Conservation (phyloP, 2,113 vertebrate species). For the Tangachromis dhanisi region DNA sequence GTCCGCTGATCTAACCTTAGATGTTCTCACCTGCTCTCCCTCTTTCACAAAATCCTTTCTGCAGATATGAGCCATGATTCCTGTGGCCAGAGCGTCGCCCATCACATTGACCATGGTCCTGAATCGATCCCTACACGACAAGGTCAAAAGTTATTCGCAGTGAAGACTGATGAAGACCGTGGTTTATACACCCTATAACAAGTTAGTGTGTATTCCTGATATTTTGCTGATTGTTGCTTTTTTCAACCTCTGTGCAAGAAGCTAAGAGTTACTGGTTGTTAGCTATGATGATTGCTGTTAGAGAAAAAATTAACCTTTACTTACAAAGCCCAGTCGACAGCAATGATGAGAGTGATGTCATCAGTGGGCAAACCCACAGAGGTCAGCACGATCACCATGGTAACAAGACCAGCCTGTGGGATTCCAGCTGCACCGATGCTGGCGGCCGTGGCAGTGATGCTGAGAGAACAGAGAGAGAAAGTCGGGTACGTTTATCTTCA, state of each 20-base stretch:
- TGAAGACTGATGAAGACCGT: not conserved
- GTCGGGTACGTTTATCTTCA: not conserved
- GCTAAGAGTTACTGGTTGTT: not conserved
- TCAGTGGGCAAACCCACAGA: constrained; percentile 95
- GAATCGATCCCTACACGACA: constrained; percentile 84
- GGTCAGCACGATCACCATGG: constrained; percentile 97
- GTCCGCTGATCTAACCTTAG: not conserved
- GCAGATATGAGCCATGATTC: constrained; percentile 97
- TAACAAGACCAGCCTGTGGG: constrained; percentile 94
- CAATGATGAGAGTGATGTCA: constrained; percentile 94
- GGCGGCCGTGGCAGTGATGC: constrained; percentile 95
- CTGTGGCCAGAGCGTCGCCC: constrained; percentile 89
- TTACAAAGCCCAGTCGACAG: constrained; percentile 97
- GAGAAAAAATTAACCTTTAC: constrained; percentile 47
- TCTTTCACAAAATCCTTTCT: constrained; percentile 92
- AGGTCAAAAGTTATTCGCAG: not conserved
- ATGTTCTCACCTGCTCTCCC: constrained; percentile 78
- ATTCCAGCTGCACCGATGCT: constrained; percentile 97
- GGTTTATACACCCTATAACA: not conserved
- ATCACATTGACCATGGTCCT: constrained; percentile 98
- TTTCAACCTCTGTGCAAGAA: not conserved
- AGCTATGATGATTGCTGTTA: not conserved
- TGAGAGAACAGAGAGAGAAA: constrained; percentile 31
- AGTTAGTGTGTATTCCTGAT: not conserved
- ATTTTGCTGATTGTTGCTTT: not conserved